A percentile compares a stretch with the other conserved stretches of the same genome.
Evolutionary conservation across 2,797 vertebrate genomes (phyloP).

Genomic region (Fratercula arctica): DNA sequence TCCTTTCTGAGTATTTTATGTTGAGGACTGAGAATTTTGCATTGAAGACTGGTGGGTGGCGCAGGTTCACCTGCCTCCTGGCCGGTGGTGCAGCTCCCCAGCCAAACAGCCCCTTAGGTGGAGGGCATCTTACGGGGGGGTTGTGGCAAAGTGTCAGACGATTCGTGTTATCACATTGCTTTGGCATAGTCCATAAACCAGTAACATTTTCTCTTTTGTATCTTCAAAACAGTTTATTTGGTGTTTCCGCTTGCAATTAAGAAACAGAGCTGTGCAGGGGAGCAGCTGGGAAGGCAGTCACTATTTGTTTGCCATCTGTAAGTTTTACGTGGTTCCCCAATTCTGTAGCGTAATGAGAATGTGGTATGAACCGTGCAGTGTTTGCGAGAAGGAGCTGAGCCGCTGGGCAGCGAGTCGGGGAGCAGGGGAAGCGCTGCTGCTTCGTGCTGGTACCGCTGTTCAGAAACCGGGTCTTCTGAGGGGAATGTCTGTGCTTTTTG

Average conservation of each 20-base stretch:
- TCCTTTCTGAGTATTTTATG: not conserved
- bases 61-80: not conserved
- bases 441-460: not conserved
- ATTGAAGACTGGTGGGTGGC: not conserved
- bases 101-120: not conserved
- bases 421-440: not conserved
- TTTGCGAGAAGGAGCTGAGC: not conserved
- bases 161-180: accelerated
- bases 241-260: not conserved
- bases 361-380: not conserved
- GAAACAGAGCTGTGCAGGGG: not conserved
- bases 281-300: not conserved
- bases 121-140: accelerated
- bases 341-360: not conserved
- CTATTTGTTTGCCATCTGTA: not conserved
- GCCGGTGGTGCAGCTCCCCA: not conserved
- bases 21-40: not conserved
- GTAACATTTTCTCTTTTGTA: not conserved
- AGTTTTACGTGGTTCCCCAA: not conserved
- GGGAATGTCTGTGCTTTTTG: not conserved
- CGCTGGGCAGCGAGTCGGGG: not conserved
- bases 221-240: not conserved
- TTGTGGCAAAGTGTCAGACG: accelerated
- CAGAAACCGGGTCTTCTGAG: not conserved
- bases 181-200: not conserved